Conservation (phyloP, 2,797 vertebrate species). For the Sebastes oblongus region DNA sequence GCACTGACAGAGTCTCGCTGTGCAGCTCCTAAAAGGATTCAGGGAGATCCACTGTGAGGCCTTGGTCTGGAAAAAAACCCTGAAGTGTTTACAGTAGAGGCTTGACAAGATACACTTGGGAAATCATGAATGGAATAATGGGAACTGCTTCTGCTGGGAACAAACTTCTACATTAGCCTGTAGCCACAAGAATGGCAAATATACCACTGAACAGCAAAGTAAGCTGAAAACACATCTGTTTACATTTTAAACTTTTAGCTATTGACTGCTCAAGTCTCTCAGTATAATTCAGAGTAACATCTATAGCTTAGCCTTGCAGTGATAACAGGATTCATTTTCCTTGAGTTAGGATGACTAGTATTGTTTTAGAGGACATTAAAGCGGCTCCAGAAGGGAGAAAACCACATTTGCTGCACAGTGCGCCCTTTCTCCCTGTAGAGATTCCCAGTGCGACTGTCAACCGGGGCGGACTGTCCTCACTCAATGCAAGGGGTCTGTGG, state of each 20-base stretch:
- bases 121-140: background rate
- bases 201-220: background rate
- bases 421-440: too few species aligned
- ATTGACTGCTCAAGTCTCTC: background rate
- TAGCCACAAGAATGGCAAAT: slow-evolving; percentile 1
- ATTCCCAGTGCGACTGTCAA: too few species aligned
- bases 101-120: background rate
- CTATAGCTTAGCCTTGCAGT: background rate
- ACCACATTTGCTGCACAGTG: background rate
- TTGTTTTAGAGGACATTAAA: background rate
- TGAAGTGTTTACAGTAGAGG: slow-evolving; percentile 1
- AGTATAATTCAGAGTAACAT: background rate
- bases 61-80: background rate
- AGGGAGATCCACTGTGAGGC: slow-evolving; percentile 18
- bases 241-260: background rate
- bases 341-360: background rate
- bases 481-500: too few species aligned
- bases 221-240: background rate
- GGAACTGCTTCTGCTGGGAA: background rate
- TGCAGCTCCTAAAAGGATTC: slow-evolving; percentile 77
- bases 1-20: slow-evolving; percentile 77
- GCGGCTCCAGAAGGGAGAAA: background rate
- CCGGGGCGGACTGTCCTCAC: too few species aligned
- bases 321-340: too few species aligned
- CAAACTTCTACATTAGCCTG: background rate